These are phyloP conservation scores for Drosophila histrio DNA, from an alignment of 2,888 invertebrate genomes.

Conservation along the genomic window DNA sequence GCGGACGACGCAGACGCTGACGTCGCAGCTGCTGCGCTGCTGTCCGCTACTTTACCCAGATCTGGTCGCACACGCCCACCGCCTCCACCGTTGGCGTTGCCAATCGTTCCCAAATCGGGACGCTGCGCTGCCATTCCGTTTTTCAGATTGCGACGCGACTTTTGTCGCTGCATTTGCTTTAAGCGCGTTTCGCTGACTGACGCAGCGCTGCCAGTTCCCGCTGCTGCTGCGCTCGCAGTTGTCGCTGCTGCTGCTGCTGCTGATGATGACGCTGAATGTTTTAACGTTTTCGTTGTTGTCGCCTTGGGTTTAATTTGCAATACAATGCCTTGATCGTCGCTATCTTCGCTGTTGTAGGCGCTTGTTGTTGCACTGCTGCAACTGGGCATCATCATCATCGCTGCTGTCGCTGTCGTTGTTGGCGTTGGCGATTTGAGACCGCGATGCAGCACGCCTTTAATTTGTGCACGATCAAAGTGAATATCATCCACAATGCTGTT, in stretches of 20 bases:
- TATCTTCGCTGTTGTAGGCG: constrained; percentile 69
- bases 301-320: constrained; percentile 52
- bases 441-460: constrained; percentile 80
- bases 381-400: constrained; percentile 13
- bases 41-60: constrained; percentile 73
- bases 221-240: constrained; percentile 6
- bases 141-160: constrained; percentile 84
- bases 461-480: constrained; percentile 85
- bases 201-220: constrained; percentile 61
- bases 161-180: constrained; percentile 85
- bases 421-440: constrained; percentile 71
- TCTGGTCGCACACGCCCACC: constrained; percentile 75
- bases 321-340: constrained; percentile 68
- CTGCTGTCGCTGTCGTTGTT: constrained; percentile 13
- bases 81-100: constrained; percentile 84
- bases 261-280: constrained; percentile 10
- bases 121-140: constrained; percentile 85
- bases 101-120: constrained; percentile 87
- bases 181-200: constrained; percentile 80
- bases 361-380: constrained; percentile 56
- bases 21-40: constrained; percentile 54
- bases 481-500: constrained; percentile 83
- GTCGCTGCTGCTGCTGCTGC: constrained; percentile 17
- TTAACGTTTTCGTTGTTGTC: constrained; percentile 22
- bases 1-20: background rate